Evolutionary conservation across 2,797 vertebrate species (phyloP), one percentile per base, ranked within the genome.

Genomic region (Pseudochromis fuscus): DNA sequence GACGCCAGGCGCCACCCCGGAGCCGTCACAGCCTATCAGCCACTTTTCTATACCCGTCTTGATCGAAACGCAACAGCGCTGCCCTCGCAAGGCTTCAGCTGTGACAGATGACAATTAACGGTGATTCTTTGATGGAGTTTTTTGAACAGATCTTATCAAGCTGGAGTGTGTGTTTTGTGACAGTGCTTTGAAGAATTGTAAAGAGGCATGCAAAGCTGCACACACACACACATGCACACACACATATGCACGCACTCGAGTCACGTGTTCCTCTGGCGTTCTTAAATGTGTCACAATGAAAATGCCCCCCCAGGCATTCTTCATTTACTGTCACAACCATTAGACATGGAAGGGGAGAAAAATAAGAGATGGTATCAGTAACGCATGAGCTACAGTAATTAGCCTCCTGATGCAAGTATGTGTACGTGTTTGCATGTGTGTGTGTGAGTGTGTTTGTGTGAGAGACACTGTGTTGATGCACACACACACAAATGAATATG

Each of bases 281-380:
- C 85, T 87, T 88, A 86, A 91, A 91, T 83, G 87, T 91, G 91
- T 92, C 91, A 91, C 87, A 89, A 86, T 86, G 83, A 88, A 91
- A 90, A 90, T 78, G 83, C 79, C 78, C 88, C 83, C 82, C 78
- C 77, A 87, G 90, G 90, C 92, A 85, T 87, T 89, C 88, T 91
- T 90, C 89, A 92, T 93, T 91, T 93, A 91, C 90, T 93, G 92
- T 93, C 92, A 92, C 82, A 92, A 91, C 90, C 91, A 93, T 92
- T 92, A 92, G 92, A 91, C 90, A 90, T 91, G 90, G 89, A 91
- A 79, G 80, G 75, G 75, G 68, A 88, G 87, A 73, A 88, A 89
- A 91, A 89, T 88, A 92, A 90, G 88, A 93, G 90, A 92, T 91
- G 86, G 76, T 92, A 92, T 91, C 91, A 92, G 90, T 91, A 89